Evolutionary conservation across 2,888 invertebrate species (phyloP), one percentile per base, ranked within the genome.

Genomic region (Altica lythri): DNA sequence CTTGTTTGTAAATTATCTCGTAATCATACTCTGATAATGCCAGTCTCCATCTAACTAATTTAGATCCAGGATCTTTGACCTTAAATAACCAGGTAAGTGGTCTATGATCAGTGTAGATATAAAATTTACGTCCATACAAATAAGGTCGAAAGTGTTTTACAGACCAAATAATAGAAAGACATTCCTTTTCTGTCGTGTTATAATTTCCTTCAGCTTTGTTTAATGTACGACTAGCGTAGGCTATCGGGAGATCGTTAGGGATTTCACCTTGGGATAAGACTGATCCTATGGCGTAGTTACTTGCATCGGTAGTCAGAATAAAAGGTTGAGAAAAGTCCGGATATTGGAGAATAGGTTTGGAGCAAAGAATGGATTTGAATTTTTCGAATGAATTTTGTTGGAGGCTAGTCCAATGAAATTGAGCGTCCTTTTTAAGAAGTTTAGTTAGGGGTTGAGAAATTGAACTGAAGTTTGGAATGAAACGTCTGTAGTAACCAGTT

Each of bases 131-230:
- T n/a, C 74, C 75, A 50, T 66, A 72, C 2, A 75, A 40, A 49
- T 75, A 76, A 4, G 73, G 70, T 19, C 72, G 12, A 52, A 73
- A 76, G 53, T 72, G 63, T 57, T 71, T 67, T 1, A 60, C 54
- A 8, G 59, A 61, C 68, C 69, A 74, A 3, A 75, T 61, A 4
- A 77, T 72, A 0, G 71, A 69, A 42, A 75, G 43, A 1, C 73
- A 51, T 63, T 76, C 74, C 27, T 65, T 65, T 63, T 77, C 73
- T 1, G 62, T 74, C 1, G 72, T 72, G 1, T 59, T 57, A 53
- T 76, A 76, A 38, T 72, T 75, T 5, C 16, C 27, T 67, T 74
- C 72, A 0, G 67, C 61, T 54, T 63, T 61, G 49, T 68, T 73
- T n/a, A 72, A 45, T 1, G 69, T 69, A 50, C 72, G 46, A 17